phyloP scores from a whole-genome alignment of 2,888 invertebrate species.

The Heliconius ismenius region DNA sequence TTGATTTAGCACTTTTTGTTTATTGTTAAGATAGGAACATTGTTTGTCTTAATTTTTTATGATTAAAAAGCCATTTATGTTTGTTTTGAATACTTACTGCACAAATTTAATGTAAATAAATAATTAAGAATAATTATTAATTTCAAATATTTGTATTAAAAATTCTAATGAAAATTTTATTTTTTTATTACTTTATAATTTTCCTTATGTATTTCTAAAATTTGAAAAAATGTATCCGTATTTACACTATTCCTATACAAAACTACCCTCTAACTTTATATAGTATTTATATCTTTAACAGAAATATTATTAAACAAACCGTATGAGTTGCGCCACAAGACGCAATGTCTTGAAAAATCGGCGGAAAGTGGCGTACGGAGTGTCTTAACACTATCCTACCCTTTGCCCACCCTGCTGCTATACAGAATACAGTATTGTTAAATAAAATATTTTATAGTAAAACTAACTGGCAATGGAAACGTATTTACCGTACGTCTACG shows the following conservation, averaged over 20 bases:
- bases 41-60: constrained; percentile 31
- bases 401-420: too few species aligned
- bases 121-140: background rate
- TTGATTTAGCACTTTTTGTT: constrained; percentile 14
- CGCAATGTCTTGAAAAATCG: too few species aligned
- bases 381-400: too few species aligned
- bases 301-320: background rate
- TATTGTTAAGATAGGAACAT: constrained; percentile 29
- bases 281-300: background rate
- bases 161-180: background rate
- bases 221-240: background rate
- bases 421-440: too few species aligned
- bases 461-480: constrained; percentile 38
- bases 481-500: constrained; percentile 63
- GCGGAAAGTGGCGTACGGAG: too few species aligned
- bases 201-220: background rate
- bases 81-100: background rate
- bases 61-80: background rate
- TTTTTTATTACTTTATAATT: background rate
- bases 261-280: background rate
- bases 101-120: background rate
- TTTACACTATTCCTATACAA: background rate
- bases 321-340: background rate
- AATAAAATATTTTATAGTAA: too few species aligned
- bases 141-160: background rate